Evolutionary conservation across 92 coral and sea anemone genomes (phyloP).

Genomic region (Scolanthus callimorphus): DNA sequence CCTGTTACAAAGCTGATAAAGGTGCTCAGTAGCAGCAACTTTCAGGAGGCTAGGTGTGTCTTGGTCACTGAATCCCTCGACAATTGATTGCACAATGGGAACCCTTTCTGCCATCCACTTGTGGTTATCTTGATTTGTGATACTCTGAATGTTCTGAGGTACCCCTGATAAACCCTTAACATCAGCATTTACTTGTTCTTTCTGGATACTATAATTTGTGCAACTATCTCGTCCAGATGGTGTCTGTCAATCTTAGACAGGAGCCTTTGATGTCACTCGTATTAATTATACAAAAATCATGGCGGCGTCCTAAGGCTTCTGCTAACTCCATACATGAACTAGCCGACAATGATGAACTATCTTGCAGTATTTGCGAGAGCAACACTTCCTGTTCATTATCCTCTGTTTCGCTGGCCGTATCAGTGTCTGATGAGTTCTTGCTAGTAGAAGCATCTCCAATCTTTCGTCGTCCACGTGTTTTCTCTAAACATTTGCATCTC

Average conservation of each 20-base stretch:
- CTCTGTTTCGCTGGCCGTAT: neutral
- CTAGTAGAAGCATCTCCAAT: neutral
- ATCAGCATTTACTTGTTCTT: neutral
- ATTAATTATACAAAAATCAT: neutral
- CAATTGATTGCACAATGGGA: neutral
- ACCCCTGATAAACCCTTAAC: neutral
- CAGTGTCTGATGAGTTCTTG: neutral
- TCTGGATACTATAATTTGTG: neutral
- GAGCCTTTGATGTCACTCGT: neutral
- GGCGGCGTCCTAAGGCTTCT: neutral
- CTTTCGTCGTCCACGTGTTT: neutral
- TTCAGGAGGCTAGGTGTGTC: neutral
- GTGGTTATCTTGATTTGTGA: neutral
- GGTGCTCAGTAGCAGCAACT: neutral
- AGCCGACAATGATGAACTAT: neutral
- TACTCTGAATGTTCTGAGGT: neutral
- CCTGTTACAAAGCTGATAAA: neutral
- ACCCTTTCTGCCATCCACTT: neutral
- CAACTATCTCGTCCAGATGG: neutral
- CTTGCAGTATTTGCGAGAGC: neutral
- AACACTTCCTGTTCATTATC: neutral
- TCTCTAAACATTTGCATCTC: neutral
- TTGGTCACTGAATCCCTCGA: neutral
- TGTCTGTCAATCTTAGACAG: neutral
- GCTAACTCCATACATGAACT: neutral